Evolutionary conservation across 2,113 vertebrate species (phyloP), one percentile per base, ranked within the genome.

Genomic region (Setophaga coronata): DNA sequence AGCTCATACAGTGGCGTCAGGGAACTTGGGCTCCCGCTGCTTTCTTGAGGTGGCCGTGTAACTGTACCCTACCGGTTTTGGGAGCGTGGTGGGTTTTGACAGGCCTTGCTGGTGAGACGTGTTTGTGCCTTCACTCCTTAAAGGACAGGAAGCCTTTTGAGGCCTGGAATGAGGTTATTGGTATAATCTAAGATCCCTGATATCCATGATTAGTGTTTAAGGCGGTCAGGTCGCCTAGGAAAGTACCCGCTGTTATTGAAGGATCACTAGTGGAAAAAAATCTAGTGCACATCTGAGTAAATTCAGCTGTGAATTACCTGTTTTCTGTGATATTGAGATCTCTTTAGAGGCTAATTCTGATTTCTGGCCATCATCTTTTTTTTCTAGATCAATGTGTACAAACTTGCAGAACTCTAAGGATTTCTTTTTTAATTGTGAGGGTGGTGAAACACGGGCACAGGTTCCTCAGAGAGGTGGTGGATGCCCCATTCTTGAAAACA

Each of bases 21-120:
- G 40, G 38, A 60, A 21, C 33, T 14, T 7, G 9, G 16, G n/a
- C 42, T 87, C 24, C 3, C 13, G 0, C 19, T 4, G 50, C 50
- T 48, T 34, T 48, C 25, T 21, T 28, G 70, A 45, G 31, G 13
- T 14, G 74, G 18, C 47, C 1, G 0, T 10, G 0, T 6, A 9
- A 23, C 42, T 19, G 26, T 15, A 28, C 24, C 66, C 15, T 33
- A 38, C 1, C 0, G 10, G 19, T 33, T 29, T 7, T 26, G 24
- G 24, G 36, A 51, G 47, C 31, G 14, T 7, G 31, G 19, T 45
- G 15, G 29, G 15, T 61, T 73, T 76, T 69, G 42, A 20, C 47
- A 66, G 90, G 34, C 34, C 10, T 40, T 81, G 56, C 33, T 66
- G 53, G 4, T 9, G 42, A 13, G 21, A 11, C 10, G 9, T 9